A percentile compares a stretch with the other conserved stretches of the same genome.
These are phyloP conservation scores for Zaprionus capensis DNA, from an alignment of 1,140 invertebrate species.

Conservation along the genomic window DNA sequence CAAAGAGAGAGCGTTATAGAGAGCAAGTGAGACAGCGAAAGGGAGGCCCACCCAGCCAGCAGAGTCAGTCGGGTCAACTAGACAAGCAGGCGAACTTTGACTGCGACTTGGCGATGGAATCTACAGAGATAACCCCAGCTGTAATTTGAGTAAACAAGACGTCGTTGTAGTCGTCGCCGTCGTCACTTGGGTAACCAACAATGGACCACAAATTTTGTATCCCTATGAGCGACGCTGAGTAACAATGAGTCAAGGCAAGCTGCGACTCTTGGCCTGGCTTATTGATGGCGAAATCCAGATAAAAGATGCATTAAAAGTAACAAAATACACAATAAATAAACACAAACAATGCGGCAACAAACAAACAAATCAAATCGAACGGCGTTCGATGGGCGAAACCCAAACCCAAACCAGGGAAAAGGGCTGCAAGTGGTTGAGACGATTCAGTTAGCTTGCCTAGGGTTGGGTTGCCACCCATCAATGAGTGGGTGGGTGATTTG, in stretches of 20 bases:
- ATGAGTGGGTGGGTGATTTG: constrained; percentile 14
- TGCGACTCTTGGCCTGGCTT: constrained; percentile 46
- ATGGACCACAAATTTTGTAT: constrained; percentile 79
- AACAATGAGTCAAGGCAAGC: constrained; percentile 29
- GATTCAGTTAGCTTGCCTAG: too few relatives aligned
- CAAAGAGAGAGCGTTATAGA: not conserved
- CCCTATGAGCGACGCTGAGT: constrained; percentile 70
- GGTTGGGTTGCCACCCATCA: constrained; percentile 1
- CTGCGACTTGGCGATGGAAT: constrained; percentile 40
- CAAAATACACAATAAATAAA: constrained; percentile 81
- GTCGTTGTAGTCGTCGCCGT: constrained; percentile 16
- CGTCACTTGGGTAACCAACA: constrained; percentile 65
- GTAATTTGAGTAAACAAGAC: constrained; percentile 81
- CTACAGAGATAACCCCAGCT: constrained; percentile 65
- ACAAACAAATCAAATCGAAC: constrained; percentile 81
- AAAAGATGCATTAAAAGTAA: constrained; percentile 83
- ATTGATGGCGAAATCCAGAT: constrained; percentile 80
- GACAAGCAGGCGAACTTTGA: constrained; percentile 48
- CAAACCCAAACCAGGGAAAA: not conserved
- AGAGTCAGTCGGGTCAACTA: constrained; percentile 52
- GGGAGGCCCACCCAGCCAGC: constrained; percentile 20
- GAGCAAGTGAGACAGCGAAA: not conserved
- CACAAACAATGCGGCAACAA: constrained; percentile 68
- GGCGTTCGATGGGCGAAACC: constrained; percentile 44
- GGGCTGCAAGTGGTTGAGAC: constrained; percentile 10